Base-by-base conservation (phyloP, 2,797 vertebrate genomes). In the Aeoliscus strigatus region DNA sequence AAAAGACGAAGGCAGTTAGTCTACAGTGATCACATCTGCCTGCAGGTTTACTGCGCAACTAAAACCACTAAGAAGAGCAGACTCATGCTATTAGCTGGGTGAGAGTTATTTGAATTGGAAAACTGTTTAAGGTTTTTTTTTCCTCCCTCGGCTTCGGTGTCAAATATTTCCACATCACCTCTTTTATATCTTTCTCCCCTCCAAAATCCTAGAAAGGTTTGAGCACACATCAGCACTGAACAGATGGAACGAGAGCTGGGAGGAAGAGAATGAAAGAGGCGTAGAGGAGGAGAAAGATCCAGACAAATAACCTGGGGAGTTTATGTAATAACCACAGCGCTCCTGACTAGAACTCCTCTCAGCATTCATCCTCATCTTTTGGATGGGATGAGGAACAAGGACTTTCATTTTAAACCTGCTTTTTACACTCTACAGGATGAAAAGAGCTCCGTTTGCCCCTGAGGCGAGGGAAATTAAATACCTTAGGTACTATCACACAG, bases 201-300 rank as follows among this genome's bases (percentile, higher is more conserved):
- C 39, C 47, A 16, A 50, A 67, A 66, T 63, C 49, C 60, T 64
- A 58, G 35, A 52, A 29, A 60, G 56, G 23, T 50, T 63, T 34
- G 39, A 26, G 50, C 32, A 44, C 51, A 75, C 57, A 60, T 67
- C 45, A 21, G 53, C 44, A 40, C 28, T 13, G 52, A 50, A 49
- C 55, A 78, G 74, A 81, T 73, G 70, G 55, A 38, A 64, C 51
- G 55, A 58, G 51, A 38, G 47, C 10, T 9, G 31, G 23, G 35
- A 3, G 21, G 36, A 18, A 21, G 18, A 21, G 6, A 21, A 6
- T 21, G 18, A 21, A 21, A 27, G 36, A 27, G 31, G 38, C n/a
- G 25, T 3, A 35, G 15, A 26, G 39, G 31, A 24, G 38, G 35
- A 33, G 44, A 35, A 24, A 53, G 27, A 51, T 44, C 31, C 17